Percentiles rank a stretch among this genome's conserved stretches.
Conservation (phyloP, 2,888 invertebrate species). For the Sminthurinus aureus region DNA sequence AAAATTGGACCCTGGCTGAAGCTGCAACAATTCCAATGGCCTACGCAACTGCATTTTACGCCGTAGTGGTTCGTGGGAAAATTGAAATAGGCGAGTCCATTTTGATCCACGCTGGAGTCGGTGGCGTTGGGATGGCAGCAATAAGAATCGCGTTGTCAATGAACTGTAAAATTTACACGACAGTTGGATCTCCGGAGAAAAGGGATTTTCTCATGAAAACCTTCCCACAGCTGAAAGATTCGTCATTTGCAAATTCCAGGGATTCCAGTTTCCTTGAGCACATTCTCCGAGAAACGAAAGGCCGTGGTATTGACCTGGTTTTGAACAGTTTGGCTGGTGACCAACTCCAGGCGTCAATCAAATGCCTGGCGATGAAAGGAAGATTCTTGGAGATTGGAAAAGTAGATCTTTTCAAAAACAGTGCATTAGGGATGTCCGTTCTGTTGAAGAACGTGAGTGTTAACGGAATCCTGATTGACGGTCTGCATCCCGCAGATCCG, state of each 20-base stretch:
- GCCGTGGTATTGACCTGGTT: constrained; percentile 92
- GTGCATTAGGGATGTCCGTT: constrained; percentile 89
- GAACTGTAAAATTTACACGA: constrained; percentile 90
- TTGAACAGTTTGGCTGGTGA: constrained; percentile 95
- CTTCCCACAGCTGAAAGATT: constrained; percentile 78
- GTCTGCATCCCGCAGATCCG: constrained; percentile 72
- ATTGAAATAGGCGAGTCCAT: constrained; percentile 75
- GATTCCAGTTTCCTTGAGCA: constrained; percentile 83
- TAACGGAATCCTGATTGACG: constrained; percentile 96
- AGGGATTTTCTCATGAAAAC: constrained; percentile 84
- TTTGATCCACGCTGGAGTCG: constrained; percentile 92
- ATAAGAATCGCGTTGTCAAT: constrained; percentile 90
- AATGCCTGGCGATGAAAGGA: constrained; percentile 90
- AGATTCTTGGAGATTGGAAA: constrained; percentile 98
- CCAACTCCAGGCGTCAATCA: constrained; percentile 90
- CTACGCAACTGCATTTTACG: constrained; percentile 72
- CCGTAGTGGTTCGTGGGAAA: constrained; percentile 71
- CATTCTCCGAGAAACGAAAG: constrained; percentile 81
- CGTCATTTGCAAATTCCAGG: constrained; percentile 88
- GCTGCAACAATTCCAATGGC: constrained; percentile 73
- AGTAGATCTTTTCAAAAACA: constrained; percentile 92
- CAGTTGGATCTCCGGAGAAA: constrained; percentile 88
- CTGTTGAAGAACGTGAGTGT: constrained; percentile 96
- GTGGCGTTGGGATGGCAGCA: constrained; percentile 97
- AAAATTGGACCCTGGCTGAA: constrained; percentile 70